Percentiles rank a stretch among this genome's conserved stretches.
Evolutionary conservation across 2,113 vertebrate species (phyloP).

Genomic region (Chaetorhynchus papuensis): DNA sequence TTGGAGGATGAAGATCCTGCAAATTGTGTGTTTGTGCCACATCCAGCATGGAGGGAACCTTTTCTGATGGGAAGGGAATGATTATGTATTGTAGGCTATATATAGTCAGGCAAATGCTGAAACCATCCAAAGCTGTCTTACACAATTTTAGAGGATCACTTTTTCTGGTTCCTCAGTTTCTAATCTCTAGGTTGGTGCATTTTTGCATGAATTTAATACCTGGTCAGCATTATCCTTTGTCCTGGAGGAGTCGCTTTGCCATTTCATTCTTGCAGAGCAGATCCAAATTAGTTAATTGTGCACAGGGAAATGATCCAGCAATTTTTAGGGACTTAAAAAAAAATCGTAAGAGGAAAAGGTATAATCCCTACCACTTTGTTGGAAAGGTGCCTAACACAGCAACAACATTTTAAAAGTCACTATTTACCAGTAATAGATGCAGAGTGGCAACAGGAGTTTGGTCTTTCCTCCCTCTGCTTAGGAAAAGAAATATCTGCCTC

Average conservation of each 20-base stretch:
- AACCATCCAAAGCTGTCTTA: background rate
- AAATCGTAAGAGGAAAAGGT: background rate
- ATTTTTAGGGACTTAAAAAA: background rate
- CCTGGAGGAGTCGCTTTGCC: background rate
- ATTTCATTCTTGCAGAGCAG: background rate
- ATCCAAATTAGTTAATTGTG: background rate
- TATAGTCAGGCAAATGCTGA: background rate
- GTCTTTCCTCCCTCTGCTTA: background rate
- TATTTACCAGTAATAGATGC: background rate
- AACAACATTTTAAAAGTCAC: background rate
- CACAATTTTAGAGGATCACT: background rate
- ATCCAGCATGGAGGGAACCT: background rate
- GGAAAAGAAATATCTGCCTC: background rate
- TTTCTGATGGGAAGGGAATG: background rate
- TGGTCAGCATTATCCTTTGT: background rate
- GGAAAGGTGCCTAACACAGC: background rate
- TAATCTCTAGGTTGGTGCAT: background rate
- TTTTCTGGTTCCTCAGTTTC: slow-evolving; percentile 29
- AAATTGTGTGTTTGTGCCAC: background rate
- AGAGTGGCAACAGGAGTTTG: background rate
- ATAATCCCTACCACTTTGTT: background rate
- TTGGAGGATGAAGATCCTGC: background rate
- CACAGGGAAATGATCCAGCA: background rate
- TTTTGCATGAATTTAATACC: slow-evolving; percentile 44
- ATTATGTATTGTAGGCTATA: background rate